Percentiles rank a stretch among this genome's conserved stretches.
These are phyloP conservation scores for Phalanger gymnotis DNA, from an alignment of 2,797 vertebrate species.

Conservation along the genomic window DNA sequence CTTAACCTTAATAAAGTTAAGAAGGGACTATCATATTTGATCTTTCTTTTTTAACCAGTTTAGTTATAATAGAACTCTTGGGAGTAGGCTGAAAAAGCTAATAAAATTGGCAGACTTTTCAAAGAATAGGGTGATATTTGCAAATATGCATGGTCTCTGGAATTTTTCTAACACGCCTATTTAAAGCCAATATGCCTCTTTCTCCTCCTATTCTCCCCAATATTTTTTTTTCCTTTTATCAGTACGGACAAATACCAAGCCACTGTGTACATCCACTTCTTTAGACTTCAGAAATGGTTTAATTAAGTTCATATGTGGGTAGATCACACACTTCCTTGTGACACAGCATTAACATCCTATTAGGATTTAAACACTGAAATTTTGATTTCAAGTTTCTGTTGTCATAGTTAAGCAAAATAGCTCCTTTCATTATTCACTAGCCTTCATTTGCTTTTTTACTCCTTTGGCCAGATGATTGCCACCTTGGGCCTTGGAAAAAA, in stretches of 20 bases:
- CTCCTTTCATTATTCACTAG: neutral
- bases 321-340: neutral
- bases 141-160: neutral
- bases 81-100: neutral
- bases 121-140: neutral
- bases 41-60: neutral
- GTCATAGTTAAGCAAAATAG: constrained; percentile 41
- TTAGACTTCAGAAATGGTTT: neutral
- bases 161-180: neutral
- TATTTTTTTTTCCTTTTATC: neutral
- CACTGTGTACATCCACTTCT: neutral
- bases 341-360: neutral
- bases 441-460: neutral
- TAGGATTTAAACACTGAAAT: neutral
- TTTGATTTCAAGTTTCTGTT: constrained; percentile 47
- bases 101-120: neutral
- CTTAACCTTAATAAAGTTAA: neutral
- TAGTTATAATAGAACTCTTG: neutral
- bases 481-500: neutral
- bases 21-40: neutral
- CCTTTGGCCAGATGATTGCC: neutral
- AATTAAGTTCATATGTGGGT: neutral
- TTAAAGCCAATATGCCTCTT: neutral
- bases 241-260: neutral
- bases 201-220: neutral